These are phyloP conservation scores for Macrosiphum euphorbiae DNA, from an alignment of 2,888 invertebrate species.

Conservation along the genomic window DNA sequence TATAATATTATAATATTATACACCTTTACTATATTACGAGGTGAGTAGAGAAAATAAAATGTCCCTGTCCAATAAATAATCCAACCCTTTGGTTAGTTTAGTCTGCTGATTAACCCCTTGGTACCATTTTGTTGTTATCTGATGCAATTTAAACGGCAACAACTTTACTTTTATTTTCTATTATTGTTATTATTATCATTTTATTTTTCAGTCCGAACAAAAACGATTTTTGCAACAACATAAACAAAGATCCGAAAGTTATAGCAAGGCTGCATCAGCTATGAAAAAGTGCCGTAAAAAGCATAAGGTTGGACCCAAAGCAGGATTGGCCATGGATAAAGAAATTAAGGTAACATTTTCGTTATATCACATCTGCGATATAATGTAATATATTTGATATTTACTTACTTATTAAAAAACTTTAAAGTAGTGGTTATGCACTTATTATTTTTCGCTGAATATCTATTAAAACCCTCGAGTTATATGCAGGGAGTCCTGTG, in stretches of 20 bases:
- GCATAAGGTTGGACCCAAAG: constrained; percentile 81
- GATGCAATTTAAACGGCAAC: constrained; percentile 31
- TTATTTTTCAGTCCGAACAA: constrained; percentile 82
- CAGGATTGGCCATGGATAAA: constrained; percentile 87
- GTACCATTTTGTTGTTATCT: constrained; percentile 42
- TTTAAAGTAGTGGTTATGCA: not conserved
- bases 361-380: not conserved
- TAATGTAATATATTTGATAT: constrained; percentile 54
- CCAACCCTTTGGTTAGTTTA: constrained; percentile 29
- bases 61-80: constrained; percentile 51
- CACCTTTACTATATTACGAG: constrained; percentile 42
- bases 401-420: constrained; percentile 41
- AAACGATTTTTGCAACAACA: constrained; percentile 94
- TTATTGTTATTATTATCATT: constrained; percentile 36
- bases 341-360: constrained; percentile 81
- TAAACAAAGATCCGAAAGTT: constrained; percentile 90
- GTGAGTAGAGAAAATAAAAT: constrained; percentile 31
- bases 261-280: constrained; percentile 89
- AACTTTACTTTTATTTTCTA: constrained; percentile 34
- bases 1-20: constrained; percentile 11
- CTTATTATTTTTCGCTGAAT: not conserved
- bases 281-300: constrained; percentile 90
- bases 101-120: constrained; percentile 57
- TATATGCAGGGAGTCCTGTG: too few species aligned
- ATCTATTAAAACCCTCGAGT: not conserved